Base-by-base conservation (phyloP, 2,797 vertebrate species). In the Sebastes nivosus region DNA sequence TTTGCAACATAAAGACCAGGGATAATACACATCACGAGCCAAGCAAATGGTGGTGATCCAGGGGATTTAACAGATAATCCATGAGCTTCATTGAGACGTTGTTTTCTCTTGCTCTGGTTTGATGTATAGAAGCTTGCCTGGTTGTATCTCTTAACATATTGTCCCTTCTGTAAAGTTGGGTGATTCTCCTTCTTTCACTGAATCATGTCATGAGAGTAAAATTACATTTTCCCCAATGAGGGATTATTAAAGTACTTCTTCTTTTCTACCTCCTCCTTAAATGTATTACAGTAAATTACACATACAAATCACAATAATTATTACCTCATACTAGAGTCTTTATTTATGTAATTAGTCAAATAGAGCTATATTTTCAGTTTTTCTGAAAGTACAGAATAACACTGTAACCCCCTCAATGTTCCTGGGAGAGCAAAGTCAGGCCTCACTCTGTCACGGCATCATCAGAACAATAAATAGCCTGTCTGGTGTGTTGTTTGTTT, bases 41-140 rank as follows among this genome's bases (percentile, higher is more conserved):
- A 61, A 65, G 18, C 13, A 34, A 79, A 84, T 82, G 54, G 11
- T 34, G 66, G 32, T 63, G 61, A 75, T 75, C 36, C 32, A 14
- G 36, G 9, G 77, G 83, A 89, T 89, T 89, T 65, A 75, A 29
- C 18, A 1, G 81, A 81, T 83, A 86, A 87, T 87, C 77, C 75
- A 36, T 58, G 68, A 64, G 3, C 76, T 32, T 32, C 34, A 64
- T 3, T 50, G 27, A 80, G 69, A 68, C 6, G 3, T 46, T 67
- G 25, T 71, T 64, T 55, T 75, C 58, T 71, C 46, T 8, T 76
- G 25, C 24, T 67, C 25, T 60, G 30, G 4, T 59, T 29, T 36
- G 14, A 70, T 66, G 20, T 54, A 24, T 32, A 74, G n/a, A 64
- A 36, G 25, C 34, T 57, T 58, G 4, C 10, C 27, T 67, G 7